Evolutionary conservation across 1,140 invertebrate species (phyloP).

Genomic region (Bombyx mandarina): DNA sequence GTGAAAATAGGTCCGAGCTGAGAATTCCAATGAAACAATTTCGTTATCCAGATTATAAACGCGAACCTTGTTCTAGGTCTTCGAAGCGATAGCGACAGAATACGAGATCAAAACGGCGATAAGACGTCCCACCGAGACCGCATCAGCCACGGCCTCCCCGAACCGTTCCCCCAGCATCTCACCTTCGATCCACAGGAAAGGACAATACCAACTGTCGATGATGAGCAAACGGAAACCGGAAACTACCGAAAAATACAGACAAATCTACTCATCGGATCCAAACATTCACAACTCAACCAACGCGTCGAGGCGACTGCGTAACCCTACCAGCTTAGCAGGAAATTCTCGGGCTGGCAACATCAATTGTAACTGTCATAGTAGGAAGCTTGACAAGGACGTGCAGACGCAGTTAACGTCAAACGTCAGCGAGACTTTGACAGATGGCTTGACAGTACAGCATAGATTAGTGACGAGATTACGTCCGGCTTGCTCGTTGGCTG

Average conservation of each 20-base stretch:
- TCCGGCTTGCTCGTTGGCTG: constrained; percentile 46
- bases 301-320: constrained; percentile 1
- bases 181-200: constrained; percentile 32
- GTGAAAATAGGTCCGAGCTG: too few species aligned
- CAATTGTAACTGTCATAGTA: constrained; percentile 19
- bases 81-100: constrained; percentile 59
- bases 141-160: constrained; percentile 37
- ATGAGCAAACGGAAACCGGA: constrained; percentile 43
- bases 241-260: constrained; percentile 31
- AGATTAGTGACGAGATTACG: constrained; percentile 38
- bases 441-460: constrained; percentile 27
- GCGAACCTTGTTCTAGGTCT: constrained; percentile 33
- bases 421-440: constrained; percentile 14
- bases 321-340: constrained; percentile 15
- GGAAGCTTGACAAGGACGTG: neutral
- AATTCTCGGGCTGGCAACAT: constrained; percentile 19
- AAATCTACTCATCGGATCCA: constrained; percentile 39
- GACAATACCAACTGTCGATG: constrained; percentile 51
- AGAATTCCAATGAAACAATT: too few species aligned
- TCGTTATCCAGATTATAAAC: too few species aligned
- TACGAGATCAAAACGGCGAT: constrained; percentile 47
- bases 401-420: neutral
- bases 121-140: constrained; percentile 24
- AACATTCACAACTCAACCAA: constrained; percentile 31
- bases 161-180: constrained; percentile 42